A percentile compares a stretch with the other conserved stretches of the same genome.
phyloP scores from a whole-genome alignment of 2,888 invertebrate genomes.

The Eurois occulta region DNA sequence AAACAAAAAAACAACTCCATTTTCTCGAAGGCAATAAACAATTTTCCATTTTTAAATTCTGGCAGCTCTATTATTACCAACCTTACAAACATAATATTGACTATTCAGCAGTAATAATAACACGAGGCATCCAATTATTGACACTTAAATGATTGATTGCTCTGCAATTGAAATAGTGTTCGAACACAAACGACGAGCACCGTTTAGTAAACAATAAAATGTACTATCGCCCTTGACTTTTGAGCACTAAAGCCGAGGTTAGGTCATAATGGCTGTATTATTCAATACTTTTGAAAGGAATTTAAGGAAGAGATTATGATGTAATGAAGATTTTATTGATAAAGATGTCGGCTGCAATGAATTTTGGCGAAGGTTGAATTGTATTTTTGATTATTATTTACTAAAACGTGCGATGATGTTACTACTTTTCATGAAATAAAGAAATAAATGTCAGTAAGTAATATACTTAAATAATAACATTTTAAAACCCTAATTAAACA shows the following conservation, averaged over 20 bases:
- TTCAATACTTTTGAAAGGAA: slow-evolving; percentile 71
- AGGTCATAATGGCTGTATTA: slow-evolving; percentile 76
- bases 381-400: not conserved
- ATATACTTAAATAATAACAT: not conserved
- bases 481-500: not conserved
- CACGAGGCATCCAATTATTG: slow-evolving; percentile 74
- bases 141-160: slow-evolving; percentile 70
- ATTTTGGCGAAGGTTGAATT: slow-evolving; percentile 25
- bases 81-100: slow-evolving; percentile 54
- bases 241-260: slow-evolving; percentile 75
- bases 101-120: slow-evolving; percentile 65
- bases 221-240: slow-evolving; percentile 83
- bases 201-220: slow-evolving; percentile 80
- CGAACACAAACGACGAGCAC: slow-evolving; percentile 56
- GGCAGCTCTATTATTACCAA: slow-evolving; percentile 60
- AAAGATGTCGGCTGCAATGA: slow-evolving; percentile 34
- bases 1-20: slow-evolving; percentile 4
- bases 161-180: slow-evolving; percentile 61
- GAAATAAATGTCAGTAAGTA: too few relatives aligned
- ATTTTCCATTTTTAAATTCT: slow-evolving; percentile 43
- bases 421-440: too few relatives aligned
- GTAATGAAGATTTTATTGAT: slow-evolving; percentile 64
- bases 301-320: slow-evolving; percentile 75
- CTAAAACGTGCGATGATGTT: too few relatives aligned
- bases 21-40: slow-evolving; percentile 26